Percentiles rank a stretch among this genome's conserved stretches.
Conservation (phyloP, 2,888 invertebrate species). For the Synergus laeviventris region DNA sequence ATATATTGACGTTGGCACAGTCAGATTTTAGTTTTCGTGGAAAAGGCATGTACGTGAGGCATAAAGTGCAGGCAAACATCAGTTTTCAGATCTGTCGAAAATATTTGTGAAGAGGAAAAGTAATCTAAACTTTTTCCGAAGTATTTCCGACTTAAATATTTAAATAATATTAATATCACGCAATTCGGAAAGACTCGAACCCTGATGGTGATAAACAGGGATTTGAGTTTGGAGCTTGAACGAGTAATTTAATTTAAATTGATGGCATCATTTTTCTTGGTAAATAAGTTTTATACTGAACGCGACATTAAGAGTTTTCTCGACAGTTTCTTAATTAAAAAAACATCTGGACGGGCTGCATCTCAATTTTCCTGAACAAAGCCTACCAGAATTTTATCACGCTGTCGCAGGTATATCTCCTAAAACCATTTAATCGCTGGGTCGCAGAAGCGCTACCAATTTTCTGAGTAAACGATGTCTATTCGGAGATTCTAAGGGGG, state of each 20-base stretch:
- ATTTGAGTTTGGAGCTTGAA: neutral
- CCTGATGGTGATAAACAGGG: neutral
- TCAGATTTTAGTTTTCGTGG: no score
- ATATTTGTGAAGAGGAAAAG: no score
- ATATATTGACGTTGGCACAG: no score
- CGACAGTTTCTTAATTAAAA: conserved; percentile 39
- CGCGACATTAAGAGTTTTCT: conserved; percentile 8
- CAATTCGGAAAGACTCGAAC: no score
- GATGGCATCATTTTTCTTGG: conserved; percentile 12
- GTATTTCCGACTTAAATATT: no score
- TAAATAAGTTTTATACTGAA: conserved; percentile 9
- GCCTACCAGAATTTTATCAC: conserved; percentile 19
- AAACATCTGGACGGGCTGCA: conserved; percentile 1
- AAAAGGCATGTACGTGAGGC: no score
- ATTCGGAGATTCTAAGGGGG: conserved; percentile 62
- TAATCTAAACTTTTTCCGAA: no score
- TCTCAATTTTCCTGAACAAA: conserved; percentile 27
- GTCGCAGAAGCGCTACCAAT: conserved; percentile 72
- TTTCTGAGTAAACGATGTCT: conserved; percentile 66
- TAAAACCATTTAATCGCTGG: conserved; percentile 72
- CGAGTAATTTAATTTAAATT: conserved; percentile 21
- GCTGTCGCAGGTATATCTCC: conserved; percentile 57
- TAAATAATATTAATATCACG: no score
- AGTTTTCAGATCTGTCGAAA: no score
- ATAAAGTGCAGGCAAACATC: no score